A percentile compares a stretch with the other conserved stretches of the same genome.
These are phyloP conservation scores for Homarus gammarus DNA, from an alignment of 2,888 invertebrate species.

Conservation along the genomic window DNA sequence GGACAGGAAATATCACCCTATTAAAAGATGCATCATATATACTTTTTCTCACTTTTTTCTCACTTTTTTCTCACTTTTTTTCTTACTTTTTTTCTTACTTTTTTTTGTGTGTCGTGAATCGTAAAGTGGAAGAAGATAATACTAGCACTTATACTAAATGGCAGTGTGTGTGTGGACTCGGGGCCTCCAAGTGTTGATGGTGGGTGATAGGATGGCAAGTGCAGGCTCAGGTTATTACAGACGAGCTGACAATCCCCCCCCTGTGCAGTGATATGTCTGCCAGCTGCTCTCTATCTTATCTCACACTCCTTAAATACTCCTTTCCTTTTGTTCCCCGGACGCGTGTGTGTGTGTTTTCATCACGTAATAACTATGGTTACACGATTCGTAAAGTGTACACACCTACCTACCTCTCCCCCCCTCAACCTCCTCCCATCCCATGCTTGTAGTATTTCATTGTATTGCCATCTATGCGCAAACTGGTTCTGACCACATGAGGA, in stretches of 20 bases:
- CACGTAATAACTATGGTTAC: conserved; percentile 26
- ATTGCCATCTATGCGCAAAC: background rate
- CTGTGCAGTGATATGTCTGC: background rate
- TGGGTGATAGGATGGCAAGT: background rate
- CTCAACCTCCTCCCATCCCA: background rate
- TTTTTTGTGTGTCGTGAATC: background rate
- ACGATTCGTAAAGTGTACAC: conserved; percentile 27
- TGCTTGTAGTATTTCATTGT: background rate
- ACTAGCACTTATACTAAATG: background rate
- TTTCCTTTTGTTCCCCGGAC: background rate
- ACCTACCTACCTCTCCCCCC: background rate
- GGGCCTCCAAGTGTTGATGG: background rate
- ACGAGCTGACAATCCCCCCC: background rate
- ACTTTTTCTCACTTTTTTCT: background rate
- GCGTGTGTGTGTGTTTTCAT: conserved; percentile 31
- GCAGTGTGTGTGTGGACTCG: background rate
- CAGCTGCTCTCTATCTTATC: background rate
- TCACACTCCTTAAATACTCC: background rate
- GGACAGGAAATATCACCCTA: no score
- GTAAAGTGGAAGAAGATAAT: no score
- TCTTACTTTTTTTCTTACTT: background rate
- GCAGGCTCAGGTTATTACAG: background rate
- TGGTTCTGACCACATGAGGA: conserved; percentile 21
- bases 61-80: background rate
- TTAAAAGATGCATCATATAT: background rate